These are phyloP conservation scores for Petroica traversi DNA, from an alignment of 2,113 vertebrate species.

Conservation along the genomic window DNA sequence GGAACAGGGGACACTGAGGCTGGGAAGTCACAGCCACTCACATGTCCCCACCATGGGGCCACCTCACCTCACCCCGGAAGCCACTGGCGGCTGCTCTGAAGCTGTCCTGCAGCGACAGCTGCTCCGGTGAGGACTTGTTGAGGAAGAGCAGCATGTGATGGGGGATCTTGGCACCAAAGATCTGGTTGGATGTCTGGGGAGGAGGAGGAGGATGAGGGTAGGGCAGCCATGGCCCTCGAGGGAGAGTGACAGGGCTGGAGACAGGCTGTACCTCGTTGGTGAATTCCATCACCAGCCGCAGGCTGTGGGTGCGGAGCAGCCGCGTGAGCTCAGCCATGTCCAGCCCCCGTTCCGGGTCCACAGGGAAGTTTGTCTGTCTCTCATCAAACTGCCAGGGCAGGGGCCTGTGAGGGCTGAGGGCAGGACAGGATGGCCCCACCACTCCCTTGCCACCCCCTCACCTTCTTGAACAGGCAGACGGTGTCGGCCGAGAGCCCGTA, in stretches of 20 bases:
- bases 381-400: slow-evolving; percentile 79
- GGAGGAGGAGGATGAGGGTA: neutral
- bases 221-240: fast-evolving
- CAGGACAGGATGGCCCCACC: neutral
- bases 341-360: slow-evolving; percentile 70
- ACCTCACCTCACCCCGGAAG: slow-evolving; percentile 82
- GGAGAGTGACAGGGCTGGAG: neutral
- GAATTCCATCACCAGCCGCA: slow-evolving; percentile 84
- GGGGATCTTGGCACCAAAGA: slow-evolving; percentile 81
- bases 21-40: fast-evolving
- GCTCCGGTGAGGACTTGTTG: slow-evolving; percentile 75
- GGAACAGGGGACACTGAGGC: neutral
- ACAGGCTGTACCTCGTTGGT: slow-evolving; percentile 68
- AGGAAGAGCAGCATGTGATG: slow-evolving; percentile 89
- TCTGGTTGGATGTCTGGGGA: slow-evolving; percentile 76
- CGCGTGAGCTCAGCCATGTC: slow-evolving; percentile 64
- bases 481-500: slow-evolving; percentile 75
- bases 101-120: slow-evolving; percentile 52
- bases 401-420: neutral
- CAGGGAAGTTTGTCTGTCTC: slow-evolving; percentile 75
- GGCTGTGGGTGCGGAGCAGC: slow-evolving; percentile 82
- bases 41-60: fast-evolving
- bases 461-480: slow-evolving; percentile 90
- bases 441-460: neutral
- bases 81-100: neutral